Percentiles rank a stretch among this genome's conserved stretches.
phyloP scores from a whole-genome alignment of 2,113 vertebrate species.

The Nesoenas mayeri region DNA sequence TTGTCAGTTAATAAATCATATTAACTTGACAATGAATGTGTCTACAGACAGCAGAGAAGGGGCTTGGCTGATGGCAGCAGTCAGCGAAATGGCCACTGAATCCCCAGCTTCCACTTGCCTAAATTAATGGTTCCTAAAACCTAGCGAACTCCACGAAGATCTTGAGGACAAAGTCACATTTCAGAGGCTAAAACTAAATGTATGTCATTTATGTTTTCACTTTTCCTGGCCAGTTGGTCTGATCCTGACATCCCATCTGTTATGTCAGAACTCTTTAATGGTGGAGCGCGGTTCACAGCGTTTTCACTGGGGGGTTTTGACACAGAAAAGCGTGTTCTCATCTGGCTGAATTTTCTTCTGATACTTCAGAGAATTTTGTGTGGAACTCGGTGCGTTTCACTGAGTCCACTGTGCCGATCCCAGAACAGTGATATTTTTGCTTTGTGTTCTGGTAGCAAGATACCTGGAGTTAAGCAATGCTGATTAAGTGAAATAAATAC shows the following conservation, averaged over 20 bases:
- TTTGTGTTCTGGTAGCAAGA: neutral
- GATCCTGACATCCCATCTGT: conserved; percentile 61
- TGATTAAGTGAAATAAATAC: neutral
- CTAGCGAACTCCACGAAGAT: conserved; percentile 37
- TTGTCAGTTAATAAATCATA: neutral
- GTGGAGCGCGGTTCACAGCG: neutral
- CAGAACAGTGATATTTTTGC: neutral
- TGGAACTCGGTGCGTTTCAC: neutral
- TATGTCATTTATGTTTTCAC: conserved; percentile 26
- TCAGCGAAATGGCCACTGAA: neutral
- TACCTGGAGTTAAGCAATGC: neutral
- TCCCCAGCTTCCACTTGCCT: conserved; percentile 27
- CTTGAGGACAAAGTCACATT: conserved; percentile 47
- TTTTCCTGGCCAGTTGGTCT: conserved; percentile 34
- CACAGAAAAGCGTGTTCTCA: neutral
- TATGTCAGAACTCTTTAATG: conserved; percentile 57
- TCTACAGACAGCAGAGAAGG: neutral
- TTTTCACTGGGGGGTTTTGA: conserved; percentile 22
- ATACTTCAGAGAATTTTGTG: neutral
- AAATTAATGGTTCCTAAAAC: conserved; percentile 35
- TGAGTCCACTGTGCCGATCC: neutral
- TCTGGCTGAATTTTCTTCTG: neutral
- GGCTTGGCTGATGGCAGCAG: conserved; percentile 8
- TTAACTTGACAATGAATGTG: neutral
- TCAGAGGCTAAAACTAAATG: conserved; percentile 42